Base-by-base conservation (phyloP, 2,113 vertebrate genomes). In the Mohoua ochrocephala region DNA sequence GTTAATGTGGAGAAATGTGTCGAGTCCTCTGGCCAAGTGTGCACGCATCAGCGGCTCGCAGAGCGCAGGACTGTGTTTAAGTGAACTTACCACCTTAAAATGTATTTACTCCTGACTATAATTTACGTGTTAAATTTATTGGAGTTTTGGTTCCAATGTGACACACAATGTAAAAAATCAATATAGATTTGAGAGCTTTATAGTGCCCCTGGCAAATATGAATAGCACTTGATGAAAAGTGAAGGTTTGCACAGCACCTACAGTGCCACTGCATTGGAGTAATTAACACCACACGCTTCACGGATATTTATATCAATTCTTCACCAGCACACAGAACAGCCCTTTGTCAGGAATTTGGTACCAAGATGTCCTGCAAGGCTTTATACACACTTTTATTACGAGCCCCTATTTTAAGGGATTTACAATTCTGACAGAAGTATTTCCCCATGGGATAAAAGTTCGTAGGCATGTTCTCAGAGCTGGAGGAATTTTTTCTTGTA, bases 71-170 rank as follows among this genome's bases (percentile, higher is more conserved):
- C 96, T 91, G 84, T 83, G 54, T 89, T 89, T 86, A 96, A 97
- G 91, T 74, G 95, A 70, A 96, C 68, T 89, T 96, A 89, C 70
- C 64, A 88, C 69, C 81, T 84, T 93, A 96, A 96, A 97, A 95
- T 89, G 65, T 77, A 94, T 88, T 86, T 96, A 96, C 53, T 92
- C 64, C 53, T 84, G 50, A 82, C 93, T 95, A 78, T 96, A 97
- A 97, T 97, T 97, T 97, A 91, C 52, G 92, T 93, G 94, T 97
- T 97, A 93, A 96, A 96, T 68, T 94, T 86, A 97, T 96, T 96
- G 71, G 79, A 96, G 77, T 94, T 96, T 96, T 95, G 84, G 93
- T 96, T 97, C 84, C 94, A 92, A 52, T 59, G 77, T 92, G 87
- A 92, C 33, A 81, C 8, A 96, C 79, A 95, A 95, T 94, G 81